Conservation (phyloP, 2,888 invertebrate species). For the Drosophila multiciliata region DNA sequence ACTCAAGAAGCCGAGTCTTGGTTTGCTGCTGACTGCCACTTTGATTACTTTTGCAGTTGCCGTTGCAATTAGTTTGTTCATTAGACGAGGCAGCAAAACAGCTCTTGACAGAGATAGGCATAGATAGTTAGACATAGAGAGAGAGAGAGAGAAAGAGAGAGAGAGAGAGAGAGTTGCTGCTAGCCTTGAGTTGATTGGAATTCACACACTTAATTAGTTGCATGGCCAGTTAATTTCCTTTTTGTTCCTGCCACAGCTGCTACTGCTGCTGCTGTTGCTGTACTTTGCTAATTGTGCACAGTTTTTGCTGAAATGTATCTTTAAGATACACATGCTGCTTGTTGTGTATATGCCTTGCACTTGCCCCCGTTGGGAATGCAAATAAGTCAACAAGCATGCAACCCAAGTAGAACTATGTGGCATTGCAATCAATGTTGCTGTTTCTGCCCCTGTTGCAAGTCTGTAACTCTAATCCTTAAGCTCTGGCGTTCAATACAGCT, state of each 20-base stretch:
- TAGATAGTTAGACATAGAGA: background rate
- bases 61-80: constrained; percentile 81
- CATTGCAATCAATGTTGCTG: constrained; percentile 26
- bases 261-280: constrained; percentile 44
- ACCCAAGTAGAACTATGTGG: constrained; percentile 22
- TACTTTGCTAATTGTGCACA: constrained; percentile 47
- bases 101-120: constrained; percentile 39
- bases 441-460: background rate
- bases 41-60: constrained; percentile 74
- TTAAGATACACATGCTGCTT: constrained; percentile 47
- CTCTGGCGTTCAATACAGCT: constrained; percentile 25
- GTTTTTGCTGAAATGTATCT: constrained; percentile 52
- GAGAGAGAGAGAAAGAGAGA: background rate
- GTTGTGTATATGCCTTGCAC: constrained; percentile 14
- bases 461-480: constrained; percentile 27
- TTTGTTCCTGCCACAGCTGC: constrained; percentile 40
- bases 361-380: constrained; percentile 46
- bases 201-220: constrained; percentile 78
- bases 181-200: constrained; percentile 67
- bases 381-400: constrained; percentile 45
- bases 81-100: constrained; percentile 66
- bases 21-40: constrained; percentile 57
- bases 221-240: constrained; percentile 59
- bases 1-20: constrained; percentile 31
- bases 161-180: background rate